Conservation (phyloP, 1,140 invertebrate genomes). For the Diorhabda carinulata region DNA sequence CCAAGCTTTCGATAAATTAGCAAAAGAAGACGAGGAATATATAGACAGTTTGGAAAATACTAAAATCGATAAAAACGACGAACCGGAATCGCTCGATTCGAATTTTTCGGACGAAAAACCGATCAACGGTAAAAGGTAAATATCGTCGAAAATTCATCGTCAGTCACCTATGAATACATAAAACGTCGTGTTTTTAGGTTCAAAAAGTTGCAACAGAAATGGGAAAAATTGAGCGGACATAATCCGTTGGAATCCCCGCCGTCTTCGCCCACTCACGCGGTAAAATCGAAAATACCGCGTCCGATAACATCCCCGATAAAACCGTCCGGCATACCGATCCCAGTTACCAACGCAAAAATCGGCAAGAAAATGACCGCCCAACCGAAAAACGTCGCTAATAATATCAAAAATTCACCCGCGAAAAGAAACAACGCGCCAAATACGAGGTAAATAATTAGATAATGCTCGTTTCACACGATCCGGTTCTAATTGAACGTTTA, state of each 20-base stretch:
- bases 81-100: slow-evolving; percentile 43
- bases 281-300: slow-evolving; percentile 67
- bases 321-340: slow-evolving; percentile 48
- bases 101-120: slow-evolving; percentile 46
- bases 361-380: slow-evolving; percentile 30
- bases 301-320: slow-evolving; percentile 59
- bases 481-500: not conserved
- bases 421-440: slow-evolving; percentile 23
- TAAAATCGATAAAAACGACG: slow-evolving; percentile 3
- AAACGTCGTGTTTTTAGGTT: slow-evolving; percentile 50
- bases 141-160: not conserved
- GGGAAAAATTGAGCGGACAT: slow-evolving; percentile 69
- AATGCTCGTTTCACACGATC: not conserved
- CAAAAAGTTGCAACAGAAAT: slow-evolving; percentile 76
- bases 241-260: slow-evolving; percentile 51
- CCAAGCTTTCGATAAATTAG: slow-evolving; percentile 65
- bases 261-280: slow-evolving; percentile 48
- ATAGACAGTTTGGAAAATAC: slow-evolving; percentile 63
- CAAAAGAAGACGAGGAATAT: slow-evolving; percentile 66
- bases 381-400: slow-evolving; percentile 9
- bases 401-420: slow-evolving; percentile 26
- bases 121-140: slow-evolving; percentile 45
- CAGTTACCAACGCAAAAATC: slow-evolving; percentile 30
- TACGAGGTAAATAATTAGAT: slow-evolving; percentile 19
- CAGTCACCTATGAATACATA: too few relatives aligned